Evolutionary conservation across 2,888 invertebrate genomes (phyloP).

Genomic region (Diarsia brunnea): DNA sequence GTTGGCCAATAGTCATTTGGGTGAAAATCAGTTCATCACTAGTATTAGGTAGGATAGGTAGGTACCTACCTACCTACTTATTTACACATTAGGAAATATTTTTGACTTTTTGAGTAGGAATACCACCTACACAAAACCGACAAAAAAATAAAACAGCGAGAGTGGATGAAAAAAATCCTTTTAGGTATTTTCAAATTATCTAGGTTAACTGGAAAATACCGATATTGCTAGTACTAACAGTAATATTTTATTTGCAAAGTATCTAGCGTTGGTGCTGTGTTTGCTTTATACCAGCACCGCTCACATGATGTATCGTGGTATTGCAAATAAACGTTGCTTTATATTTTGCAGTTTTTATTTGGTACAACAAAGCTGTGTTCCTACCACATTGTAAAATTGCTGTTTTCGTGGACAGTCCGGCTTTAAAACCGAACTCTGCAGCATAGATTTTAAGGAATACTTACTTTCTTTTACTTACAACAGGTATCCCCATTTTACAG

Average conservation of each 20-base stretch:
- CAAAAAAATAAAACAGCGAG: too few relatives aligned
- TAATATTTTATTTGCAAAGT: neutral
- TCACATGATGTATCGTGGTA: neutral
- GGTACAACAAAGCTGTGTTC: neutral
- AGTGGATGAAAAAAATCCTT: neutral
- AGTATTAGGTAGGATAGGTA: too few relatives aligned
- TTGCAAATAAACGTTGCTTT: neutral
- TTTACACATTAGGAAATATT: too few relatives aligned
- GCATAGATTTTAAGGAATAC: too few relatives aligned
- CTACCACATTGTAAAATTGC: too few relatives aligned
- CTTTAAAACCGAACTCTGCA: neutral
- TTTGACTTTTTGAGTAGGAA: too few relatives aligned
- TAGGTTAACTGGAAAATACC: neutral
- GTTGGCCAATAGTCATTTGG: too few relatives aligned
- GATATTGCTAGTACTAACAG: neutral
- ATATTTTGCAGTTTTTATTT: slow-evolving; percentile 1
- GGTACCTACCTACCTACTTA: too few relatives aligned
- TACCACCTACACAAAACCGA: too few relatives aligned
- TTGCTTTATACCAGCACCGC: neutral
- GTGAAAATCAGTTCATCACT: too few relatives aligned
- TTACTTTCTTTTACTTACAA: too few relatives aligned
- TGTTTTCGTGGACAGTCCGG: neutral
- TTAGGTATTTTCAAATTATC: neutral
- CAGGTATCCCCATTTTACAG: too few relatives aligned
- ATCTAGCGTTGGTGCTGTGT: neutral